These are phyloP conservation scores for Camponotus fellah DNA, from an alignment of 2,888 invertebrate genomes.

Conservation along the genomic window DNA sequence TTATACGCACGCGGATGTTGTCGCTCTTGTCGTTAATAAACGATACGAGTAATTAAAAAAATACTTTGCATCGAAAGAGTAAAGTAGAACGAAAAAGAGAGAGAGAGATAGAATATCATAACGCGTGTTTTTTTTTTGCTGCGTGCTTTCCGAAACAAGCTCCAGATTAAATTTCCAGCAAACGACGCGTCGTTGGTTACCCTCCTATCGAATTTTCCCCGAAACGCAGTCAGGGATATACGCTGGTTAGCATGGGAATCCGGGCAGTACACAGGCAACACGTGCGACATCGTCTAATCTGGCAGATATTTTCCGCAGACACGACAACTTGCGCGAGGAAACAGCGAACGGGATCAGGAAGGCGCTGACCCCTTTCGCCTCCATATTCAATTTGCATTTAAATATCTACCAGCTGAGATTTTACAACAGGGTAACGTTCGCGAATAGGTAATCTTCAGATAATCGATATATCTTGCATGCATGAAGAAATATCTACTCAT, in stretches of 20 bases:
- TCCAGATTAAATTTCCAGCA: conserved; percentile 19
- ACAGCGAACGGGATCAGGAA: conserved; percentile 58
- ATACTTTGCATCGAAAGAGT: conserved; percentile 2
- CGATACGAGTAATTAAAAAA: conserved; percentile 19
- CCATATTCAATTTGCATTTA: conserved; percentile 81
- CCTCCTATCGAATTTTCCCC: conserved; percentile 26
- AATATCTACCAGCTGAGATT: conserved; percentile 72
- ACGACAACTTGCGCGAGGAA: conserved; percentile 32
- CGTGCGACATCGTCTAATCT: conserved; percentile 68
- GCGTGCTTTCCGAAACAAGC: background rate
- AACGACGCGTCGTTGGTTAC: conserved; percentile 21
- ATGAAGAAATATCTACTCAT: background rate
- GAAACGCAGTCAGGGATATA: conserved; percentile 21
- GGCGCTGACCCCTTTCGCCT: conserved; percentile 36
- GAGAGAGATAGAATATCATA: background rate
- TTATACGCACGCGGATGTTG: background rate
- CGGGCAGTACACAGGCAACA: conserved; percentile 7
- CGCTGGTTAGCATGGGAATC: conserved; percentile 13
- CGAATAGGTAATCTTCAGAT: background rate
- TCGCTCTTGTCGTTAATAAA: conserved; percentile 10
- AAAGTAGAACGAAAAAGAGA: background rate
- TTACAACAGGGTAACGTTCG: conserved; percentile 49
- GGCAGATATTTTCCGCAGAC: conserved; percentile 64
- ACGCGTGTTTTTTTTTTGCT: background rate
- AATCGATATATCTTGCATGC: background rate